Evolutionary conservation across 2,113 vertebrate species (phyloP).

Genomic region (Eptesicus fuscus): DNA sequence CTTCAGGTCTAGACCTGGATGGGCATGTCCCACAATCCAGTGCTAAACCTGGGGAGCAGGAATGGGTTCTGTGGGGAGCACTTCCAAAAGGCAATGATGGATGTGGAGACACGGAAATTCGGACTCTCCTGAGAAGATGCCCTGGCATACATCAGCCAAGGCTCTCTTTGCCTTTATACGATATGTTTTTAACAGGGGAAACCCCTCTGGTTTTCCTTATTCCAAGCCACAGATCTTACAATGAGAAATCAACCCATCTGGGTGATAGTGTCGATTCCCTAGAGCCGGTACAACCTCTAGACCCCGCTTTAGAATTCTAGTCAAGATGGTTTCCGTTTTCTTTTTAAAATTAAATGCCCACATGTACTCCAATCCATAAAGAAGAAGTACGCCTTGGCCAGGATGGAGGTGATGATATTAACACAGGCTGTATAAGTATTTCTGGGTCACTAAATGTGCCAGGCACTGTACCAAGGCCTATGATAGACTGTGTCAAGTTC

Average conservation of each 20-base stretch:
- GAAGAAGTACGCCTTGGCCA: slow-evolving; percentile 14
- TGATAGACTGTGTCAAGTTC: slow-evolving; percentile 1
- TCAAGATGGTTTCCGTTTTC: not conserved
- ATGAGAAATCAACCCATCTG: not conserved
- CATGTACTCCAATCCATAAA: not conserved
- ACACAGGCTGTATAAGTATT: not conserved
- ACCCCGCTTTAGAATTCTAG: not conserved
- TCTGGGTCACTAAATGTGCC: slow-evolving; percentile 35
- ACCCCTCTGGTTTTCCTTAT: not conserved
- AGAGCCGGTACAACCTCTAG: not conserved
- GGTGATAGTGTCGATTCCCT: not conserved
- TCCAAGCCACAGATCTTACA: not conserved
- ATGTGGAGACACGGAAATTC: not conserved
- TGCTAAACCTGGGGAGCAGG: not conserved
- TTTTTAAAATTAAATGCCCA: slow-evolving; percentile 43
- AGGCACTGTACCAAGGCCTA: not conserved
- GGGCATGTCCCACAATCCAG: not conserved
- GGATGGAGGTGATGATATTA: slow-evolving; percentile 11
- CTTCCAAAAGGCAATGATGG: not conserved
- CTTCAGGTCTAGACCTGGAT: not conserved
- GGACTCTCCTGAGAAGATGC: not conserved
- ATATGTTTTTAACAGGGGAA: not conserved
- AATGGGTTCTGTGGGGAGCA: not conserved
- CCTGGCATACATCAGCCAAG: not conserved
- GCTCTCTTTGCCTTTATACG: not conserved